Base-by-base conservation (phyloP, 2,888 invertebrate genomes). In the Gari tellinella region DNA sequence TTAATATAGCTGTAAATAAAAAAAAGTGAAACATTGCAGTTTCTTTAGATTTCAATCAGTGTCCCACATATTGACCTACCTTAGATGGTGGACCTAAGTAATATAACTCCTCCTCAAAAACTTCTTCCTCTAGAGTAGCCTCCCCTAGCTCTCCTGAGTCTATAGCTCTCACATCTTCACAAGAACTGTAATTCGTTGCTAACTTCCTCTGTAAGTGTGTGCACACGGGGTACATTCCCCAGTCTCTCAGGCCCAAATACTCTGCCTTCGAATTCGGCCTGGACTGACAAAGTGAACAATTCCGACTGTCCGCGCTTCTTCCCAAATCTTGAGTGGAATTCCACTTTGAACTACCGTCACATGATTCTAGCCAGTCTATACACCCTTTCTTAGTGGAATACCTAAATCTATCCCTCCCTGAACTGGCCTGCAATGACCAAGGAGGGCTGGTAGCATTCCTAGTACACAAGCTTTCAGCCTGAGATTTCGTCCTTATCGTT, bases 41-140 rank as follows among this genome's bases (percentile, higher is more conserved):
- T n/a, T n/a, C n/a, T n/a, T n/a, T n/a, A n/a, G n/a, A n/a, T n/a
- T n/a, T n/a, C n/a, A n/a, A n/a, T n/a, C 10, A 31, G 4, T 31
- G 31, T 31, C 31, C 31, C 31, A 31, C 10, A 7, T 31, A 31
- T 31, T 31, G 19, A 57, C 57, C 19, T n/a, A 57, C 57, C 57
- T 57, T 57, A 31, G 3, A 12, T 10, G 69, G 63, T 15, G 67
- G 70, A 19, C 73, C 73, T 26, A 73, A 66, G 56, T 74, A 74
- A 61, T 78, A 78, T 49, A 72, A 64, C 38, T 78, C 78, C 14
- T 78, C 78, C 37, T 78, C 73, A 58, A 78, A 78, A 1, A 78
- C 78, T 55, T 78, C 78, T 25, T 78, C 78, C 14, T 76, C 70
- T 15, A 65, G 65, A 66, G 68, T 73, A 5, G 43, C 60, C 57